These are phyloP conservation scores for Latrodectus geometricus DNA, from an alignment of 1,140 invertebrate genomes.

Conservation along the genomic window DNA sequence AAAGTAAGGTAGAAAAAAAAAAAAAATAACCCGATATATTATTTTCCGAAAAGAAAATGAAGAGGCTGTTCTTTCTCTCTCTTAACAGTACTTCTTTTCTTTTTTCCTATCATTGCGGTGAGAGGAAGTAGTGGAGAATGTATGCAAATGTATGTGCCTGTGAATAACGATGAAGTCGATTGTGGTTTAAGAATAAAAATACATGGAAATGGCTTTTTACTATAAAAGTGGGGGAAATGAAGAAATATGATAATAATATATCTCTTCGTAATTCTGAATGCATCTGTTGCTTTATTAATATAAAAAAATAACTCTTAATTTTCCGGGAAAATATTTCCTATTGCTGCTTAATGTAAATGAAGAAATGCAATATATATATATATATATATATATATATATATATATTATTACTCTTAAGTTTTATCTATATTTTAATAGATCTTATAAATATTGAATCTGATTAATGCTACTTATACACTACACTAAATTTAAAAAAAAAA, in stretches of 20 bases:
- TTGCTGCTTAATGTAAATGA: too few species aligned
- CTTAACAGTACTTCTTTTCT: constrained; percentile 2
- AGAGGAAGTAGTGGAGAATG: constrained; percentile 25
- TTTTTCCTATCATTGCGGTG: background rate
- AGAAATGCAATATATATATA: too few species aligned
- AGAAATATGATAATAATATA: background rate
- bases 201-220: constrained; percentile 3
- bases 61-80: constrained; percentile 20
- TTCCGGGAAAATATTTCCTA: too few species aligned
- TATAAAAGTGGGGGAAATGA: background rate
- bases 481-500: too few species aligned
- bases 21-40: constrained; percentile 51
- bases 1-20: background rate
- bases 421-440: too few species aligned
- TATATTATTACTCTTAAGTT: too few species aligned
- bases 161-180: constrained; percentile 51
- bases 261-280: background rate
- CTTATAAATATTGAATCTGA: too few species aligned
- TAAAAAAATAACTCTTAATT: too few species aligned
- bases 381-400: too few species aligned
- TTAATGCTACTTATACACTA: too few species aligned
- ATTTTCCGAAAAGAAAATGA: constrained; percentile 39
- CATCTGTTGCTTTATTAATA: background rate
- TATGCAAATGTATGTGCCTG: constrained; percentile 49
- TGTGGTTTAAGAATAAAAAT: constrained; percentile 17